Conservation (phyloP, 2,888 invertebrate genomes). For the Troides aeacus region DNA sequence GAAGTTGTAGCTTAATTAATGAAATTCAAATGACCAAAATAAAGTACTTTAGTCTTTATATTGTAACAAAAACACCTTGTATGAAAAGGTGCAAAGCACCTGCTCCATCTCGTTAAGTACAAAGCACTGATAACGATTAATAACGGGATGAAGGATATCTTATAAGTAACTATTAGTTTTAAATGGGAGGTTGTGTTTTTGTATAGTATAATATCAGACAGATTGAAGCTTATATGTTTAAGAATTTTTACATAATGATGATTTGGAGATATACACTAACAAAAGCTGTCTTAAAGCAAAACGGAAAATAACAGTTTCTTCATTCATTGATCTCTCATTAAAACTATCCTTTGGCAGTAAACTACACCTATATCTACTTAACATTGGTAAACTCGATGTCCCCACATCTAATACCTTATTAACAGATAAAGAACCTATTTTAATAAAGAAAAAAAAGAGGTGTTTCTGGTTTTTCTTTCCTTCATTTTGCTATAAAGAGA, state of each 20-base stretch:
- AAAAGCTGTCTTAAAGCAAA: not conserved
- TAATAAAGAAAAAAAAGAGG: too few species aligned
- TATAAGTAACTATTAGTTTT: not conserved
- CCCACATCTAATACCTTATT: too few species aligned
- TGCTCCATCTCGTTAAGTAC: not conserved
- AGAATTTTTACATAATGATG: not conserved
- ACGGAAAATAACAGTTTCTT: not conserved
- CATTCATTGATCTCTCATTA: too few species aligned
- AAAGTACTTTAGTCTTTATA: not conserved
- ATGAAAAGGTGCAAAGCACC: slow-evolving; percentile 10
- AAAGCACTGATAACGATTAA: not conserved
- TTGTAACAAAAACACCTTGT: not conserved
- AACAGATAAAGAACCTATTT: too few species aligned
- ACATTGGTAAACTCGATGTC: too few species aligned
- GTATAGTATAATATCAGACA: not conserved
- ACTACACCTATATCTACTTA: too few species aligned
- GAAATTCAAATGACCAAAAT: not conserved
- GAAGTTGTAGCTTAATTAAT: not conserved
- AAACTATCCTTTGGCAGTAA: too few species aligned
- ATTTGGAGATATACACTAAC: not conserved
- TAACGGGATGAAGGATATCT: not conserved
- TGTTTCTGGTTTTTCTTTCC: too few species aligned
- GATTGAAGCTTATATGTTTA: not conserved
- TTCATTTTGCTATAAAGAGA: too few species aligned
- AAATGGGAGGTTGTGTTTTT: not conserved